Percentiles rank a stretch among this genome's conserved stretches.
Conservation (phyloP, 2,888 invertebrate species). For the Acanthosepion pharaonis region DNA sequence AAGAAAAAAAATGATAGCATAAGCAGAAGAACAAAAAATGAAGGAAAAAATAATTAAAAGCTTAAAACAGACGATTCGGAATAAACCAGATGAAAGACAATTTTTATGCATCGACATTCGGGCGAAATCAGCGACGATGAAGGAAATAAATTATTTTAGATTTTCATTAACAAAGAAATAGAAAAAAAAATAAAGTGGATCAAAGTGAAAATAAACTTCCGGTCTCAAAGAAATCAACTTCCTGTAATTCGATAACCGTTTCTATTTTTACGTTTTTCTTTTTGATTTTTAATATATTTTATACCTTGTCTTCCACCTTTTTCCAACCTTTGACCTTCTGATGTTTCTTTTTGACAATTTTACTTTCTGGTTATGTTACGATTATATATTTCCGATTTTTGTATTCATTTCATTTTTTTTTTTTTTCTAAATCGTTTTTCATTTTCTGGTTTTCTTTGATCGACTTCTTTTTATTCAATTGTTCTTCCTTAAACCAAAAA, state of each 20-base stretch:
- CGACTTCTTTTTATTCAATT: too few species aligned
- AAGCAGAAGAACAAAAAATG: not conserved
- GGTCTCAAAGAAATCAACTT: not conserved
- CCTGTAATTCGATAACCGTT: not conserved
- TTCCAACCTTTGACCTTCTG: not conserved
- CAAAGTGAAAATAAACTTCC: not conserved
- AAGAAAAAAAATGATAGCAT: not conserved
- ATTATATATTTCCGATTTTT: too few species aligned
- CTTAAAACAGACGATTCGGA: not conserved
- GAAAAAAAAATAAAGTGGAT: not conserved
- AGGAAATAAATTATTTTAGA: not conserved
- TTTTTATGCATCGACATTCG: not conserved
- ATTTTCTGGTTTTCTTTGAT: not conserved
- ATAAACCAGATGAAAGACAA: not conserved
- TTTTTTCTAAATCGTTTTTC: not conserved
- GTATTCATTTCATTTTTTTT: too few species aligned
- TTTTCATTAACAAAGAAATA: not conserved
- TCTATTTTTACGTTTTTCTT: too few species aligned
- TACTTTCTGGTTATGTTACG: too few species aligned
- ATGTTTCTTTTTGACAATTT: not conserved
- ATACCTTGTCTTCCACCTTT: too few species aligned
- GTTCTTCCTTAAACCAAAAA: too few species aligned
- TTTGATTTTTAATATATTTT: too few species aligned
- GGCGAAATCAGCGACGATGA: not conserved
- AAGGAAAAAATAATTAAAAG: not conserved